Percentiles rank a stretch among this genome's conserved stretches.
These are phyloP conservation scores for Pelochelys cantorii DNA, from an alignment of 2,797 vertebrate species.

Conservation along the genomic window DNA sequence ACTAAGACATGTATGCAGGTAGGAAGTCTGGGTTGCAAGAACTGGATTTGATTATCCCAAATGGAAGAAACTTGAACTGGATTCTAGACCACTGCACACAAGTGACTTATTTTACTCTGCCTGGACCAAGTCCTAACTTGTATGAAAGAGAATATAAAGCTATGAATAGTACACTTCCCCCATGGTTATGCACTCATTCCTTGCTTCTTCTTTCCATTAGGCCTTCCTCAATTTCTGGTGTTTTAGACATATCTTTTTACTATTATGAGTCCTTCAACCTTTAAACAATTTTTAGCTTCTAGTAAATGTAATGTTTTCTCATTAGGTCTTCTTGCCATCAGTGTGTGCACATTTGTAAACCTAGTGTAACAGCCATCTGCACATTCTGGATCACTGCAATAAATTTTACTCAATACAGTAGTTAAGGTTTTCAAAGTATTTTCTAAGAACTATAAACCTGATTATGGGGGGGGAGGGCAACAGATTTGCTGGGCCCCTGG, in stretches of 20 bases:
- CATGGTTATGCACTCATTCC: background rate
- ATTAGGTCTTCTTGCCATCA: background rate
- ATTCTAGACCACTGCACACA: background rate
- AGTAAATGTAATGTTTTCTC: background rate
- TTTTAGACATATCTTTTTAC: background rate
- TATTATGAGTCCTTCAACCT: background rate
- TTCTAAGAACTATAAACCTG: background rate
- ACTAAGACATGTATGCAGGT: background rate
- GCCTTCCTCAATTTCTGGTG: background rate
- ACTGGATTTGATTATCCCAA: background rate
- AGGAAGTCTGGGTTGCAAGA: background rate
- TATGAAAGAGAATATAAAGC: too few species aligned
- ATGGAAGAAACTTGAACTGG: background rate
- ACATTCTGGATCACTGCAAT: background rate
- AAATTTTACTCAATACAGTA: background rate
- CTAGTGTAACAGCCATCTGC: background rate
- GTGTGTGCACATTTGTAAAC: background rate
- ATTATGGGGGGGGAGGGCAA: background rate
- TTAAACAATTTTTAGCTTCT: background rate
- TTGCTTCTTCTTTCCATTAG: background rate
- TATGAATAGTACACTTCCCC: background rate
- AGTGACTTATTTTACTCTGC: background rate
- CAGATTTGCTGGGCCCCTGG: too few species aligned
- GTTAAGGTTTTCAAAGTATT: background rate
- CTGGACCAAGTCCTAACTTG: background rate